These are phyloP conservation scores for Balanococcus diminutus DNA, from an alignment of 2,888 invertebrate species.

Conservation along the genomic window DNA sequence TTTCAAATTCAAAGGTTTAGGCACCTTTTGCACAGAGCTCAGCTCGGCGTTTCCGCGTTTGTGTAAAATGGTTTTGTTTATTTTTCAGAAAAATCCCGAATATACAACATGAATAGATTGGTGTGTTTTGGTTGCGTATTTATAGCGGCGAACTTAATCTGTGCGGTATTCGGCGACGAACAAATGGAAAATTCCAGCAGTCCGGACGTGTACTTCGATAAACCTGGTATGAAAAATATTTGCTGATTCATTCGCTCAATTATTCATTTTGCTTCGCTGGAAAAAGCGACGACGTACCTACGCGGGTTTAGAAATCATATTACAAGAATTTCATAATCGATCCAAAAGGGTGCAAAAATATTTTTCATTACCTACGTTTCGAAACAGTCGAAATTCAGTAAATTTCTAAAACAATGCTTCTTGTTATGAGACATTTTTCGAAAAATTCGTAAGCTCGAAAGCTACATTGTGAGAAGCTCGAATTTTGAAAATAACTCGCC, in stretches of 20 bases:
- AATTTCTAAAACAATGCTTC: too few relatives aligned
- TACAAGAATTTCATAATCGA: too few relatives aligned
- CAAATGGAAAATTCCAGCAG: not conserved
- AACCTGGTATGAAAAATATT: conserved; percentile 9
- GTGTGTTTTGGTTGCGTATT: conserved; percentile 19
- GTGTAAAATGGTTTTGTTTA: conserved; percentile 3
- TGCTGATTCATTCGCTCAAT: not conserved
- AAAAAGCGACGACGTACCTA: not conserved
- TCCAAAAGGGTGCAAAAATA: too few relatives aligned
- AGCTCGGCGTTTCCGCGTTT: not conserved
- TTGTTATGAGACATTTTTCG: too few relatives aligned
- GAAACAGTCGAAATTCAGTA: too few relatives aligned
- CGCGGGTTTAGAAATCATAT: too few relatives aligned
- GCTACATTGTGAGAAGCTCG: too few relatives aligned
- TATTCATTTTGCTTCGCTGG: not conserved
- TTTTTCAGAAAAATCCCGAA: not conserved
- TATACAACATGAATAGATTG: conserved; percentile 26
- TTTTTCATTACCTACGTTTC: too few relatives aligned
- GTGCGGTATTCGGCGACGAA: not conserved
- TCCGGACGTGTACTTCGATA: not conserved
- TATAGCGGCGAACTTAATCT: not conserved
- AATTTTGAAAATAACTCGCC: too few relatives aligned
- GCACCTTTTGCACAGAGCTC: not conserved
- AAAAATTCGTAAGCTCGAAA: too few relatives aligned
- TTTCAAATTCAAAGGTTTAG: not conserved